A percentile compares a stretch with the other conserved stretches of the same genome.
Evolutionary conservation across 2,113 vertebrate species (phyloP).

Genomic region (Euleptes europaea): DNA sequence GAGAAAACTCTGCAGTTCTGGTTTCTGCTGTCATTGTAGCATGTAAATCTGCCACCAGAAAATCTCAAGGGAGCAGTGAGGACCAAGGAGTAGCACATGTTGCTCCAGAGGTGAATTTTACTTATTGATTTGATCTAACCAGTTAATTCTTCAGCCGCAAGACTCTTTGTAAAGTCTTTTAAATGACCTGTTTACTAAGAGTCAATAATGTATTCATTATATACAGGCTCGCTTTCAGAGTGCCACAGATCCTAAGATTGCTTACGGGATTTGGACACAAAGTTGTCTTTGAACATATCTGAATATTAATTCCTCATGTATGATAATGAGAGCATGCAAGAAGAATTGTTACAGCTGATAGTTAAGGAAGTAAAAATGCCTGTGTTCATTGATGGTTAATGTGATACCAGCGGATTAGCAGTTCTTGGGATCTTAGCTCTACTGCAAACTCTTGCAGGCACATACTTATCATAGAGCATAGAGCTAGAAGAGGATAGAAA

Average conservation of each 20-base stretch:
- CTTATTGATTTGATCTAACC: not conserved
- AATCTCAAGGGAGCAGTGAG: not conserved
- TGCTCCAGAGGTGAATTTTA: not conserved
- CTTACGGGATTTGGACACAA: constrained; percentile 32
- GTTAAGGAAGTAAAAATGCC: constrained; percentile 11
- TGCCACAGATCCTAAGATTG: constrained; percentile 55
- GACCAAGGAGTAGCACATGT: not conserved
- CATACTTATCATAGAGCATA: not conserved
- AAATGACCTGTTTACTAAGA: constrained; percentile 59
- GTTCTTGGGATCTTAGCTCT: not conserved
- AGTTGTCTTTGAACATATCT: constrained; percentile 19
- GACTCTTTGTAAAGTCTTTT: constrained; percentile 47
- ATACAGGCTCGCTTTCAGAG: constrained; percentile 40
- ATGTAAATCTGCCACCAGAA: not conserved
- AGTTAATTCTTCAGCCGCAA: not conserved
- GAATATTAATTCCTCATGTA: constrained; percentile 36
- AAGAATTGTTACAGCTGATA: constrained; percentile 4
- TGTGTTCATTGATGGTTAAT: constrained; percentile 5
- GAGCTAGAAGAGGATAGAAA: too few species aligned
- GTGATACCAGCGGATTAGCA: not conserved
- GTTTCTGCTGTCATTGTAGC: not conserved
- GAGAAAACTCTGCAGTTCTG: not conserved
- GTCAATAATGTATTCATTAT: constrained; percentile 62
- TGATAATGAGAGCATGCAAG: constrained; percentile 22
- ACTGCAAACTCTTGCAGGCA: not conserved